Conservation (phyloP, 23 tunicate species). For the Trididemnum clinides region DNA sequence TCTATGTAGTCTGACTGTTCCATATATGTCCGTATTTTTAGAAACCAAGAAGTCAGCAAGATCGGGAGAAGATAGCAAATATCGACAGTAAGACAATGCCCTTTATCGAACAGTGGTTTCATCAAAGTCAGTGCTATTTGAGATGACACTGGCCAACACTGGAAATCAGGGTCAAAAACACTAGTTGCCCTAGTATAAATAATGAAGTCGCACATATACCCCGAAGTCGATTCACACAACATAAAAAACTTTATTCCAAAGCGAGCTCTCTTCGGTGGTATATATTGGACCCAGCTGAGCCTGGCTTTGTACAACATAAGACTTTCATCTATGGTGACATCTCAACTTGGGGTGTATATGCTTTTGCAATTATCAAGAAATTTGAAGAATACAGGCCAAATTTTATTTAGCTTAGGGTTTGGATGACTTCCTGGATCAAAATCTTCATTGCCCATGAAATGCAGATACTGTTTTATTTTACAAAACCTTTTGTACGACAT, state of each 20-base stretch:
- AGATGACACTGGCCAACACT: neutral
- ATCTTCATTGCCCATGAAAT: neutral
- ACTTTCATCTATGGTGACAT: conserved; percentile 30
- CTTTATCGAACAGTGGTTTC: conserved; percentile 25
- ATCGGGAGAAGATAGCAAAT: conserved; percentile 17
- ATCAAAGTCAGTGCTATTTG: conserved; percentile 21
- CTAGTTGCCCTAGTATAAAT: conserved; percentile 4
- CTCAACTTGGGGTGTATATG: conserved; percentile 15
- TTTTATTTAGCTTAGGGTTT: conserved; percentile 22
- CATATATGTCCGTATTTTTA: conserved; percentile 25
- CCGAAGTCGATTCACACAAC: conserved; percentile 30
- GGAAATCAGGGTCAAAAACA: neutral
- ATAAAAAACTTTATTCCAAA: conserved; percentile 13
- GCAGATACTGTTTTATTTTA: conserved; percentile 28
- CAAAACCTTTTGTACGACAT: conserved; percentile 17
- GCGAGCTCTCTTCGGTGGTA: conserved; percentile 11
- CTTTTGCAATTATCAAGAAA: conserved; percentile 4
- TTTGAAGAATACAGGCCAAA: conserved; percentile 23
- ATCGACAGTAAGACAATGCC: conserved; percentile 24
- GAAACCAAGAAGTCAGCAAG: neutral
- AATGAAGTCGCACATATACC: conserved; percentile 25
- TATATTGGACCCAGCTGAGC: conserved; percentile 19
- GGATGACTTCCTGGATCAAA: conserved; percentile 14
- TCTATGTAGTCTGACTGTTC: neutral
- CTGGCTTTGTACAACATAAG: conserved; percentile 28